Base-by-base conservation (phyloP, 1,140 invertebrate species). In the Saccostrea glomerata region DNA sequence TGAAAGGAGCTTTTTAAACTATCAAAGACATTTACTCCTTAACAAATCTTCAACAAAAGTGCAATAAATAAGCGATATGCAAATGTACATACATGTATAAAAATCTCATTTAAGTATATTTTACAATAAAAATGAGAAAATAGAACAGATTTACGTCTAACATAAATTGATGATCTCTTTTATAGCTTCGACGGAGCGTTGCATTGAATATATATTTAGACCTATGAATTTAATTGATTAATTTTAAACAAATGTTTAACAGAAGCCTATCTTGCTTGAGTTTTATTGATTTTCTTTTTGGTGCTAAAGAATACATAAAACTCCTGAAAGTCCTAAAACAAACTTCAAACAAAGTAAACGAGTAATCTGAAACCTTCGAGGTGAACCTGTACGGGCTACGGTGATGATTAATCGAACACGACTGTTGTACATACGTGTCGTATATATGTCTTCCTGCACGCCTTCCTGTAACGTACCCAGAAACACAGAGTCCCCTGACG, bases 221-320 rank as follows among this genome's bases (percentile, higher is more conserved):
- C n/a, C n/a, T n/a, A n/a, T n/a, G n/a, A n/a, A n/a, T n/a, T n/a
- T n/a, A n/a, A n/a, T n/a, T n/a, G n/a, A n/a, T n/a, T n/a, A n/a
- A n/a, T n/a, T n/a, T n/a, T n/a, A n/a, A n/a, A n/a, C 47, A 47
- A 47, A 47, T 47, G 47, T 6, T 47, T 47, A 7, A 36, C 25
- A 77, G 70, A 25, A 36, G 25, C 25, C 36, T 36, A 25, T 25
- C 70, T 77, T 77, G 70, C 2, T 17, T 13, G 0, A 13, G 23
- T 77, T 77, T 77, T 17, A 77, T 77, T 77, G 70, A 77, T 77
- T 66, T 66, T 47, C 7, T 63, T 36, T 36, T 36, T 36, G 30
- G 30, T 36, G 58, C n/a, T 36, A 13, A 77, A 77, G 70, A 77
- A 77, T 4, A 36, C 70, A 36, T 36, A 77, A 77, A 77, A 77